A percentile compares a stretch with the other conserved stretches of the same genome.
Conservation (phyloP, 2,888 invertebrate genomes). For the Autographa pulchrina region DNA sequence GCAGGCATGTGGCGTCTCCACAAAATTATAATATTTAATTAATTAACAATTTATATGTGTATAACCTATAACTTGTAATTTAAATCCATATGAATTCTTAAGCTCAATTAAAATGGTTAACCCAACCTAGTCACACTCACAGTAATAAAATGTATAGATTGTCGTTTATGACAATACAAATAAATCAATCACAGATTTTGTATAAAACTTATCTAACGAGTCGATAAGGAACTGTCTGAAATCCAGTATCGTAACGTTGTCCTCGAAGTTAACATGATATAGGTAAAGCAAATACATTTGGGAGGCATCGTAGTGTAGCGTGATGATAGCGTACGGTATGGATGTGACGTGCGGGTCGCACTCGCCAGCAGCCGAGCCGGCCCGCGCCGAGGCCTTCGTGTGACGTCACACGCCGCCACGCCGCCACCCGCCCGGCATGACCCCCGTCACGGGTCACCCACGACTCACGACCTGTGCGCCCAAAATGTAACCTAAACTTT, state of each 20-base stretch:
- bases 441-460: no score
- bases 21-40: no score
- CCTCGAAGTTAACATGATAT: background rate
- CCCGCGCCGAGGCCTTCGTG: constrained; percentile 37
- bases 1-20: no score
- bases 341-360: background rate
- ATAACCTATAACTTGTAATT: no score
- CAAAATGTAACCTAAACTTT: background rate
- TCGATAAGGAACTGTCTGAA: background rate
- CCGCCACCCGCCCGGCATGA: background rate
- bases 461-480: background rate
- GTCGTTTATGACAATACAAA: background rate
- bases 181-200: background rate
- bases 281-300: background rate
- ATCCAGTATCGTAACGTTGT: background rate
- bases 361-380: background rate
- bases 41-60: no score
- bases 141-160: background rate
- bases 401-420: constrained; percentile 23
- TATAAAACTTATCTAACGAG: background rate
- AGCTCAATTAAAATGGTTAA: background rate
- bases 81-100: background rate
- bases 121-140: background rate
- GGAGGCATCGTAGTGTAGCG: background rate
- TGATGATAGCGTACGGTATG: background rate